Base-by-base conservation (phyloP, 1,140 invertebrate species). In the Caerostris extrusa region DNA sequence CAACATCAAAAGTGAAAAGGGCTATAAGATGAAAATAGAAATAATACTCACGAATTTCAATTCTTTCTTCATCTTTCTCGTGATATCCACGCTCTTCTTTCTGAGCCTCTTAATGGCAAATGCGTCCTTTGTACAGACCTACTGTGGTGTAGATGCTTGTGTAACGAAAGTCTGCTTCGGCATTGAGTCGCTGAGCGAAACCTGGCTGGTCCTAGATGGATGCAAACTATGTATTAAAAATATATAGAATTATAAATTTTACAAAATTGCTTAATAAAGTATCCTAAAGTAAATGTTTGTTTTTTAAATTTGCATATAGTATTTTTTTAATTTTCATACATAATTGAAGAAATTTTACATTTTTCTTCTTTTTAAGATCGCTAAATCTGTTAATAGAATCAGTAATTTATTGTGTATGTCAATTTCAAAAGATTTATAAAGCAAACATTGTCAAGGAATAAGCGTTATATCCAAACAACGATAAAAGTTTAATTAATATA, bases 21-120 rank as follows among this genome's bases (percentile, higher is more conserved):
- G 34, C 34, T 1, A 34, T 34, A 34, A 1, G 2, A 1, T 34
- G 2, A 34, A 34, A 34, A 34, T 34, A 1, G 34, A 34, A 34
- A 34, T 55, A 57, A 17, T 5, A 94, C 95, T 95, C 94, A 95
- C 98, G 96, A 98, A 97, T 97, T 99, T 99, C 82, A 99, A 97
- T 96, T 99, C n/a, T 95, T 98, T 99, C 95, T 99, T 99, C 97
- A 99, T 98, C 95, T 98, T 97, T 82, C 98, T 96, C 0, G 97
- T 98, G 10, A 99, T 98, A 95, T 99, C 98, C 50, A 99, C 97
- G 61, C 97, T 97, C 96, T 98, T 98, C 95, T 98, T 98, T 89
- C 97, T 96, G 1, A 99, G 97, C n/a, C 97, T 97, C 95, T 99
- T 99, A 12, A 99, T 97, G 0, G 98, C 98, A 61, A 99, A 97